phyloP scores from a whole-genome alignment of 2,888 invertebrate species.

The Celastrina argiolus region DNA sequence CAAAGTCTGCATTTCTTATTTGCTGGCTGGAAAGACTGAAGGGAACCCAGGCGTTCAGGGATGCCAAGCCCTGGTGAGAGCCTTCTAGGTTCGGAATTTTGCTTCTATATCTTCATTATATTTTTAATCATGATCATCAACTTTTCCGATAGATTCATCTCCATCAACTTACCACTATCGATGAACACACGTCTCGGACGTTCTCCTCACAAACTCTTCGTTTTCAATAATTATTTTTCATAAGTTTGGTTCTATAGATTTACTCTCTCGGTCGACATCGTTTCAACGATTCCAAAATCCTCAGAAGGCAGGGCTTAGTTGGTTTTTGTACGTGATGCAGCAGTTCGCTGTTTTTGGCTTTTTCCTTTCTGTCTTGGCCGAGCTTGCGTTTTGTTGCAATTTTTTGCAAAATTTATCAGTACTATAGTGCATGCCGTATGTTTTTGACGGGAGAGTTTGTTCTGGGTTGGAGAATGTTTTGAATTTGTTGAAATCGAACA shows the following conservation, averaged over 20 bases:
- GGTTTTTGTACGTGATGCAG: slow-evolving; percentile 48
- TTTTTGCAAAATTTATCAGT: slow-evolving; percentile 42
- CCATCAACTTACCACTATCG: slow-evolving; percentile 38
- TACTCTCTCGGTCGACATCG: slow-evolving; percentile 37
- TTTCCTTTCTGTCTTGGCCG: slow-evolving; percentile 65
- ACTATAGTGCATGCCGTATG: slow-evolving; percentile 59
- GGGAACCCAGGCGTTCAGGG: slow-evolving; percentile 76
- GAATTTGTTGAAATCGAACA: slow-evolving; percentile 29
- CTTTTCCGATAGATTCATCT: slow-evolving; percentile 38
- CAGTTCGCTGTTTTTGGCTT: slow-evolving; percentile 67
- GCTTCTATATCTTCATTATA: slow-evolving; percentile 63
- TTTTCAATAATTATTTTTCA: slow-evolving; percentile 37
- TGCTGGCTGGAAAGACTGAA: slow-evolving; percentile 77
- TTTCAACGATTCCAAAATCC: slow-evolving; percentile 55
- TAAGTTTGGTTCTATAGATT: slow-evolving; percentile 37
- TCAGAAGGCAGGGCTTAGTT: slow-evolving; percentile 71
- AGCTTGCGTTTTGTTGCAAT: slow-evolving; percentile 67
- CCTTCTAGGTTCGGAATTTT: slow-evolving; percentile 76
- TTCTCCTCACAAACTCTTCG: slow-evolving; percentile 33
- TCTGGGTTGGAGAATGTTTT: slow-evolving; percentile 30
- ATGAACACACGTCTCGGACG: slow-evolving; percentile 33
- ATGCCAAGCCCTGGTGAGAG: slow-evolving; percentile 79
- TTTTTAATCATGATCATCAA: slow-evolving; percentile 37
- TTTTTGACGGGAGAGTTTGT: slow-evolving; percentile 26
- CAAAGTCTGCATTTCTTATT: slow-evolving; percentile 76